These are phyloP conservation scores for Carettochelys insculpta DNA, from an alignment of 2,113 vertebrate genomes.

Conservation along the genomic window DNA sequence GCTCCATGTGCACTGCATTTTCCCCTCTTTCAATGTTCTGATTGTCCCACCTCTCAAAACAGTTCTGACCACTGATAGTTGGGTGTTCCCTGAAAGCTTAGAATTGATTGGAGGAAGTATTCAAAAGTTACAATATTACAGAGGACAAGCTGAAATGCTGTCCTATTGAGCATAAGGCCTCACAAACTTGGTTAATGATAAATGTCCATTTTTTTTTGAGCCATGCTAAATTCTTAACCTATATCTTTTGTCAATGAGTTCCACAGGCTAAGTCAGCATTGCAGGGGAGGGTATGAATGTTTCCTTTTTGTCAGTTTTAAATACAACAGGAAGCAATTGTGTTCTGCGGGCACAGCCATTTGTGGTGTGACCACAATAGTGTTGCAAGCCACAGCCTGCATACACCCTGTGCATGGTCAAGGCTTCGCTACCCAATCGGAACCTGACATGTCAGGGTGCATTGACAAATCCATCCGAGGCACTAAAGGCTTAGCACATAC, in stretches of 20 bases:
- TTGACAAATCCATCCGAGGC: too few relatives aligned
- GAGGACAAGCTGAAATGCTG: not conserved
- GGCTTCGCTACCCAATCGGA: too few relatives aligned
- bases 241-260: not conserved
- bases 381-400: too few relatives aligned
- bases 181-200: not conserved
- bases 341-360: too few relatives aligned
- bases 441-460: too few relatives aligned
- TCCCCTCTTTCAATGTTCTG: not conserved
- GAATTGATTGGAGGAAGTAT: not conserved
- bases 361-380: too few relatives aligned
- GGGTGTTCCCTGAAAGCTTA: not conserved
- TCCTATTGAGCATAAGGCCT: not conserved
- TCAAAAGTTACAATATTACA: not conserved
- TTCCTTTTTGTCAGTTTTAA: not conserved
- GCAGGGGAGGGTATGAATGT: accelerated
- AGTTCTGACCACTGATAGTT: not conserved
- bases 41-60: not conserved
- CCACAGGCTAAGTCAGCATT: accelerated
- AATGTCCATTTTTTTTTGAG: not conserved
- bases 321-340: not conserved
- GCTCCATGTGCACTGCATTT: not conserved
- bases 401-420: too few relatives aligned
- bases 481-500: too few relatives aligned
- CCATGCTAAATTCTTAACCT: not conserved